A percentile compares a stretch with the other conserved stretches of the same genome.
Conservation (phyloP, 2,888 invertebrate species). For the Drosophila multiciliata region DNA sequence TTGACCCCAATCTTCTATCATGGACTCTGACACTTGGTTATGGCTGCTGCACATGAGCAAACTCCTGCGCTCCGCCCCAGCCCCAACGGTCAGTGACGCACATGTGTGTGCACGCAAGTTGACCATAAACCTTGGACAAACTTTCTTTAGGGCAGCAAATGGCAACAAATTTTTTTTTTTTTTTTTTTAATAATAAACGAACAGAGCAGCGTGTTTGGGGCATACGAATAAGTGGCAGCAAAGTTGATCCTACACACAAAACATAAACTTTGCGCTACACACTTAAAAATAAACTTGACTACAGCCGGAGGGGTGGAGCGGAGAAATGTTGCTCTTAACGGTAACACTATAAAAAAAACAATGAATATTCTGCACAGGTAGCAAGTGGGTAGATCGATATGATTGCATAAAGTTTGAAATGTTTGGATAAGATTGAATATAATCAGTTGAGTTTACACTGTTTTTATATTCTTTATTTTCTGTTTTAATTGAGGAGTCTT, state of each 20-base stretch:
- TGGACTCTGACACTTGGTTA: conserved; percentile 62
- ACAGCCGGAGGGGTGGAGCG: neutral
- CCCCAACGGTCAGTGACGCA: neutral
- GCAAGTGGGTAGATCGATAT: conserved; percentile 16
- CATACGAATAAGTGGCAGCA: conserved; percentile 23
- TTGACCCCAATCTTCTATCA: conserved; percentile 67
- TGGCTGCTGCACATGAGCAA: conserved; percentile 33
- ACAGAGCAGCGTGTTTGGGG: conserved; percentile 14
- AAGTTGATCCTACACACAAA: conserved; percentile 49
- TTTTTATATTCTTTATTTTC: neutral
- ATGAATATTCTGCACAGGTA: conserved; percentile 35
- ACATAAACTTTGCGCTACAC: conserved; percentile 62
- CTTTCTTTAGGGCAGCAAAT: conserved; percentile 61
- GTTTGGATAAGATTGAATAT: neutral
- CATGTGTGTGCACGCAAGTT: conserved; percentile 60
- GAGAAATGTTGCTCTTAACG: conserved; percentile 35
- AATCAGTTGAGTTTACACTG: neutral
- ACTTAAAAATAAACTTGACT: conserved; percentile 68
- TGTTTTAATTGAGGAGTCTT: neutral
- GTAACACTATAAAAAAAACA: conserved; percentile 38
- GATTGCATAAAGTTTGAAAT: neutral
- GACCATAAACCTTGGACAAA: conserved; percentile 60
- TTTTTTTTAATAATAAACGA: conserved; percentile 68
- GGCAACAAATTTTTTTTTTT: conserved; percentile 66
- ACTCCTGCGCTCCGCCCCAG: neutral